phyloP scores from a whole-genome alignment of 2,797 vertebrate species.

The Hozukius guyotensis region DNA sequence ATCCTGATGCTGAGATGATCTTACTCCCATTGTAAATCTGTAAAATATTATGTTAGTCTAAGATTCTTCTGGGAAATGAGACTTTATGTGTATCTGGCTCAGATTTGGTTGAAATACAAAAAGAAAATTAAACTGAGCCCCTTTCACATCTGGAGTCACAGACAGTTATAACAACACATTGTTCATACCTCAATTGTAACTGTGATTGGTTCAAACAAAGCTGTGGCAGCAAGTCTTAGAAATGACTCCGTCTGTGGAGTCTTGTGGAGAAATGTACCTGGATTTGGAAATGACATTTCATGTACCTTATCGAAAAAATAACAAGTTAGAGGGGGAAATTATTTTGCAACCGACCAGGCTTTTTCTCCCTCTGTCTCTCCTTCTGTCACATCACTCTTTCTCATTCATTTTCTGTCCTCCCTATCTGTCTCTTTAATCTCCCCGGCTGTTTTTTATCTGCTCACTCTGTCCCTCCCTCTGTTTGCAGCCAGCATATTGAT shows the following conservation, averaged over 20 bases:
- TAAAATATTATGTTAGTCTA: constrained; percentile 13
- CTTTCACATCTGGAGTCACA: constrained; percentile 4
- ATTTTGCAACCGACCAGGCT: not conserved
- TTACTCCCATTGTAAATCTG: constrained; percentile 27
- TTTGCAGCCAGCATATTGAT: constrained; percentile 85
- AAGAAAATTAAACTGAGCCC: constrained; percentile 7
- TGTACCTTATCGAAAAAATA: not conserved
- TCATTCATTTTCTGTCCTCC: constrained; percentile 67
- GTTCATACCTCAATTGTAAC: not conserved
- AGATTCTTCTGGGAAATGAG: constrained; percentile 6
- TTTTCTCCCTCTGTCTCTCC: constrained; percentile 18
- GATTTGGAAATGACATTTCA: not conserved
- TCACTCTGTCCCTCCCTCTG: constrained; percentile 74
- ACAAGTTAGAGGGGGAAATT: not conserved
- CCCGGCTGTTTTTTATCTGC: constrained; percentile 71
- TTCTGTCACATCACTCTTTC: constrained; percentile 56
- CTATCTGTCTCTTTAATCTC: constrained; percentile 79
- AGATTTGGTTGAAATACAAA: constrained; percentile 5
- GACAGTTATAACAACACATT: constrained; percentile 2
- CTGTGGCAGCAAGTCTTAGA: not conserved
- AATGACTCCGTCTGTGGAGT: not conserved
- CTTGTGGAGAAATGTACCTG: not conserved
- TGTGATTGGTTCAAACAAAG: not conserved
- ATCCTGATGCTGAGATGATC: constrained; percentile 13
- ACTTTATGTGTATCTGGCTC: not conserved